Conservation (phyloP, 2,888 invertebrate species). For the Tenthredo livida region DNA sequence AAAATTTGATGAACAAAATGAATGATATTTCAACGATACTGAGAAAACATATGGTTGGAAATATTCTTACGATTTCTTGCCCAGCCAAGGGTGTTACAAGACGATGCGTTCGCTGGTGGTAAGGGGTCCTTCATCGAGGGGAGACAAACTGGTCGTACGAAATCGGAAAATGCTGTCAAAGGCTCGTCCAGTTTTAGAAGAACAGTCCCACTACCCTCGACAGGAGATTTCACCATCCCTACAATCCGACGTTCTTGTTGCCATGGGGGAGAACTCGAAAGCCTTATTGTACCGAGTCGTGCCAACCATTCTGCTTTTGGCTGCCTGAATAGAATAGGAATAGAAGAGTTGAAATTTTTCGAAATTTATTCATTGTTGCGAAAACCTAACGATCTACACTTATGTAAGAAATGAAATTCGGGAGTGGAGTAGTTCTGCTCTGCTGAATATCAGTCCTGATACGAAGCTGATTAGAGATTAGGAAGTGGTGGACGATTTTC, state of each 20-base stretch:
- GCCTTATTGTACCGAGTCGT: constrained; percentile 87
- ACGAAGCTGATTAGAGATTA: background rate
- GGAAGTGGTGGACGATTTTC: background rate
- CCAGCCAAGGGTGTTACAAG: constrained; percentile 93
- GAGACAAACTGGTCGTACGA: constrained; percentile 90
- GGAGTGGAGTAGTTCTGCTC: background rate
- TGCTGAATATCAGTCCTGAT: background rate
- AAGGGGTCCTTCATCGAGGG: constrained; percentile 81
- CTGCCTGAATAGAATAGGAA: constrained; percentile 80
- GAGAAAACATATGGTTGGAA: background rate
- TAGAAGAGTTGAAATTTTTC: background rate
- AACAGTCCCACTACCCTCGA: constrained; percentile 92
- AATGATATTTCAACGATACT: background rate
- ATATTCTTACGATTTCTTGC: constrained; percentile 84
- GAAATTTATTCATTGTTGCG: background rate
- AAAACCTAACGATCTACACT: background rate
- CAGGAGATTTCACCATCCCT: constrained; percentile 93
- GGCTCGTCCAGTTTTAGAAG: constrained; percentile 89
- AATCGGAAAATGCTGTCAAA: constrained; percentile 87
- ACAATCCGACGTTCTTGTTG: constrained; percentile 91
- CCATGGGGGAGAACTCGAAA: constrained; percentile 91
- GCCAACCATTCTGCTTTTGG: constrained; percentile 94
- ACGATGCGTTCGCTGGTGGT: constrained; percentile 75
- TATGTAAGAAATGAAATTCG: background rate
- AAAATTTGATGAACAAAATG: background rate